Percentiles rank a stretch among this genome's conserved stretches.
phyloP scores from a whole-genome alignment of 2,113 vertebrate genomes.

The Pelecanoides urinatrix region DNA sequence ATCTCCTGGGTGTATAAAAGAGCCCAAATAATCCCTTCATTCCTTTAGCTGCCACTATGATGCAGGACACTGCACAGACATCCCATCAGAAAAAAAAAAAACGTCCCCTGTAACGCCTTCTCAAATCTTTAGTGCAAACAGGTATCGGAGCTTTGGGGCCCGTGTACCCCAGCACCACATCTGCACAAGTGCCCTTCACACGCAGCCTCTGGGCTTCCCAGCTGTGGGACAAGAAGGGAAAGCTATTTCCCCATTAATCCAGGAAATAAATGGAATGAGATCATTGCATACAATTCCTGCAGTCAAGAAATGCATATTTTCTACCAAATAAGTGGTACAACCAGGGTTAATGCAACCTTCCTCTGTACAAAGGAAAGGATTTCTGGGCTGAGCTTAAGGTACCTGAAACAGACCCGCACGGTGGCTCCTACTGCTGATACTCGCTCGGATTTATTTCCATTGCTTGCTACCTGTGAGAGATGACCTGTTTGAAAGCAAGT shows the following conservation, averaged over 20 bases:
- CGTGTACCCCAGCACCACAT: not conserved
- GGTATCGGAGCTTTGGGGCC: accelerated
- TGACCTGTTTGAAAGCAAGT: not conserved
- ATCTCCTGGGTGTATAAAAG: not conserved
- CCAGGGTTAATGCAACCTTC: constrained; percentile 15
- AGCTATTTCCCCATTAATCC: not conserved
- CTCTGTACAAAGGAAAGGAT: not conserved
- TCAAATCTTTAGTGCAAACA: not conserved
- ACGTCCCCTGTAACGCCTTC: accelerated
- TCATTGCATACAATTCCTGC: not conserved
- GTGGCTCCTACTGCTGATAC: not conserved
- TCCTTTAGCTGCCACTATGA: not conserved
- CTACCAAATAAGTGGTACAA: not conserved
- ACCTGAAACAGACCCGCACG: not conserved
- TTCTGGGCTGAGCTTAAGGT: not conserved
- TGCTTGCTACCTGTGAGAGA: not conserved
- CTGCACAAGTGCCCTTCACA: not conserved
- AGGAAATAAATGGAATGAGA: not conserved
- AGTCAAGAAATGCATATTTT: not conserved
- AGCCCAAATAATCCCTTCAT: not conserved
- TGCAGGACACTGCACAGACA: not conserved
- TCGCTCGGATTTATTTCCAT: not conserved
- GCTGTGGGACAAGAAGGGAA: not conserved
- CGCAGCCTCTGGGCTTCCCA: not conserved
- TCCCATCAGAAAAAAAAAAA: not conserved